A percentile compares a stretch with the other conserved stretches of the same genome.
Conservation (phyloP, 2,888 invertebrate species). For the Drosophila neotestacea region DNA sequence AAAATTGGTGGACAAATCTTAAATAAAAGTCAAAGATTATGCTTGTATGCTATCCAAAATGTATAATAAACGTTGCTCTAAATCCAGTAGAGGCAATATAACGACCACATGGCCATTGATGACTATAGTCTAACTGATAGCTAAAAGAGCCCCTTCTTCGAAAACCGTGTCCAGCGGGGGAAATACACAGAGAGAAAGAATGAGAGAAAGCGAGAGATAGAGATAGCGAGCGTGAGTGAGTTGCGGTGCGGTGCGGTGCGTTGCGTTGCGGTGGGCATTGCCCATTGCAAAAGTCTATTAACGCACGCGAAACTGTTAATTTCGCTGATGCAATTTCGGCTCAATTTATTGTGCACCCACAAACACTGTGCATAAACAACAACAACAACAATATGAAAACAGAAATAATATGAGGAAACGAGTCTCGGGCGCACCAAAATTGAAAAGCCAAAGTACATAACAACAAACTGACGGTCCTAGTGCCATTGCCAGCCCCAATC, state of each 20-base stretch:
- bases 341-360: conserved; percentile 82
- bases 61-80: conserved; percentile 28
- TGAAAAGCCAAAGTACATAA: conserved; percentile 80
- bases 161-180: not conserved
- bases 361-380: conserved; percentile 46
- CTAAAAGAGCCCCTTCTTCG: no score
- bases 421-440: conserved; percentile 64
- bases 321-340: conserved; percentile 80
- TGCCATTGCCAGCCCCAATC: not conserved
- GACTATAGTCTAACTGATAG: conserved; percentile 2
- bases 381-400: conserved; percentile 18
- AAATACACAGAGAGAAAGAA: not conserved
- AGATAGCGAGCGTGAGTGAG: not conserved
- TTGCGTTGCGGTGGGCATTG: conserved; percentile 22
- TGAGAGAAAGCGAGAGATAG: not conserved
- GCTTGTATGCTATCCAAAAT: conserved; percentile 27
- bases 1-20: conserved; percentile 8
- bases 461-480: conserved; percentile 68
- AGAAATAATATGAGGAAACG: conserved; percentile 66
- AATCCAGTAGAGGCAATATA: conserved; percentile 41
- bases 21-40: conserved; percentile 19
- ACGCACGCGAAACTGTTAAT: conserved; percentile 81
- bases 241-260: conserved; percentile 21
- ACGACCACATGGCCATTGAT: conserved; percentile 61
- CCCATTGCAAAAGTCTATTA: conserved; percentile 76